Base-by-base conservation (phyloP, 2,797 vertebrate species). In the Argyrosomus regius region DNA sequence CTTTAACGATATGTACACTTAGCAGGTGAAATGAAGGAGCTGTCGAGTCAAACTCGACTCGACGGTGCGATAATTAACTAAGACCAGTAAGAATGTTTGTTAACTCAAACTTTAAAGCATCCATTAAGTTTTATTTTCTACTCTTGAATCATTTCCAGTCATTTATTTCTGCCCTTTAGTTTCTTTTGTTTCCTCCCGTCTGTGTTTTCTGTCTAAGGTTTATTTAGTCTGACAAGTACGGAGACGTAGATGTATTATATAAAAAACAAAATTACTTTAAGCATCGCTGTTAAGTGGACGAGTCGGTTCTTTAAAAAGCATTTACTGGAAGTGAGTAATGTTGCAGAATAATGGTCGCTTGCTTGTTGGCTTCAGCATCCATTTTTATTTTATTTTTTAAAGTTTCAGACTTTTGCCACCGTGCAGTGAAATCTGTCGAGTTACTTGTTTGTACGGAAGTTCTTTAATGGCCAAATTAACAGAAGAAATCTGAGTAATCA, bases 361-460 rank as follows among this genome's bases (percentile, higher is more conserved):
- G 96, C 96, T 97, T 94, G 95, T 97, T 95, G 92, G 96, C 96
- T 97, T 93, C 96, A 95, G 96, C 96, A 94, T 95, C 93, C 85
- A 82, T 95, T 49, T 63, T 80, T 63, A 9, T 39, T 39, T 2
- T 93, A 6, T 26, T 18, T 64, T 56, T 61, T 65, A 2, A 54
- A 67, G 57, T 75, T 84, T 85, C 54, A 39, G 53, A 54, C 28
- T 10, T 85, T 70, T 53, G 48, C 59, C 5, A 22, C 54, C 58
- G n/a, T 28, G 13, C 65, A 62, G 78, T 74, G 72, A 85, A 81
- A 74, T 20, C 10, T n/a, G 67, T 49, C 9, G 2, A 76, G 59
- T 77, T 75, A 20, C 48, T 69, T 46, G n/a, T 8, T 2, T 53
- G 20, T 49, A 5, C 4, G 50, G 83, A 88, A 63, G 78, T 48